Evolutionary conservation across 2,888 invertebrate genomes (phyloP).

Genomic region (Pemphredon lugubris): DNA sequence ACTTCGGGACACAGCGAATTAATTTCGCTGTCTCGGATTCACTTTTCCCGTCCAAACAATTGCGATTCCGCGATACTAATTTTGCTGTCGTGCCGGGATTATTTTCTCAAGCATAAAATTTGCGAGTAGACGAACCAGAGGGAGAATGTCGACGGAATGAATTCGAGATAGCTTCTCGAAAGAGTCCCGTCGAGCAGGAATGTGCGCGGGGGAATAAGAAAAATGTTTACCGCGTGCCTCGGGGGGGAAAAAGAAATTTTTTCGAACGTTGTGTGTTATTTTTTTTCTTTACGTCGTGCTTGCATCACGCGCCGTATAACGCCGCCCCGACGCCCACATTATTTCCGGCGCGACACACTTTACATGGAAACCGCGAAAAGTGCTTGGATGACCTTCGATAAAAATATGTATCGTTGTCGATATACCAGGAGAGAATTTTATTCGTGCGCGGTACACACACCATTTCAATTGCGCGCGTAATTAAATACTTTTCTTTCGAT

Average conservation of each 20-base stretch:
- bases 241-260: slow-evolving; percentile 28
- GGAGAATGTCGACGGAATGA: too few relatives aligned
- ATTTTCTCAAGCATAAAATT: too few relatives aligned
- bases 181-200: slow-evolving; percentile 12
- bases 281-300: slow-evolving; percentile 14
- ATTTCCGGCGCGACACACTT: slow-evolving; percentile 59
- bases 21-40: too few relatives aligned
- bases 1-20: background rate
- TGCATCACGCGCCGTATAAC: slow-evolving; percentile 17
- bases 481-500: too few relatives aligned
- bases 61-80: too few relatives aligned
- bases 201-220: slow-evolving; percentile 1
- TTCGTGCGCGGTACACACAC: too few relatives aligned
- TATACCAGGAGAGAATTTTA: background rate
- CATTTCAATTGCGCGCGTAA: too few relatives aligned
- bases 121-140: too few relatives aligned
- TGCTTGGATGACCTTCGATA: slow-evolving; percentile 29
- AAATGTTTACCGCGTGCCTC: slow-evolving; percentile 8
- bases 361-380: slow-evolving; percentile 21
- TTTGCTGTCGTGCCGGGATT: too few relatives aligned
- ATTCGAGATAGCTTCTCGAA: background rate
- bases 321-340: slow-evolving; percentile 51
- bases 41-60: too few relatives aligned
- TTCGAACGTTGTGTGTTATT: slow-evolving; percentile 17
- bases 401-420: slow-evolving; percentile 30